phyloP scores from a whole-genome alignment of 2,797 vertebrate genomes.

The Merluccius polli region DNA sequence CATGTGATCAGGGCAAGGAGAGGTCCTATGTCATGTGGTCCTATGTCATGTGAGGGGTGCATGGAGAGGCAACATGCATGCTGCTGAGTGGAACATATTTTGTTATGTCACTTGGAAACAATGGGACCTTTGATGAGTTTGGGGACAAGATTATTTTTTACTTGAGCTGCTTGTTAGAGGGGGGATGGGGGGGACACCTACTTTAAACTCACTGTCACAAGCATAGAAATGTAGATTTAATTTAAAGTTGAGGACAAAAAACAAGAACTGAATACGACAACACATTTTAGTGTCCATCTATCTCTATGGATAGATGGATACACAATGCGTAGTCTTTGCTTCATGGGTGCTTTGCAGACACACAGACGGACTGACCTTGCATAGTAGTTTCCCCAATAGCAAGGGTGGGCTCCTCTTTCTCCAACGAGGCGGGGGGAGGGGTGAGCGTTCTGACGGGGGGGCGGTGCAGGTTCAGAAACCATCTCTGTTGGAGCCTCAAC shows the following conservation, averaged over 20 bases:
- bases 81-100: neutral
- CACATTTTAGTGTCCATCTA: neutral
- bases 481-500: neutral
- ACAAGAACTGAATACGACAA: no score
- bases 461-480: neutral
- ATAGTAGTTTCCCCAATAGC: conserved; percentile 69
- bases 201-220: neutral
- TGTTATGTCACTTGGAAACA: neutral
- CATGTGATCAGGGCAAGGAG: neutral
- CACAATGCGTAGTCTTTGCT: neutral
- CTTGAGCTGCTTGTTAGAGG: neutral
- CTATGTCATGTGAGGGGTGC: neutral
- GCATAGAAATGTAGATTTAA: no score
- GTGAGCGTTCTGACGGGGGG: neutral
- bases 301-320: neutral
- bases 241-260: no score
- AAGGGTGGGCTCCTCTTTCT: conserved; percentile 33
- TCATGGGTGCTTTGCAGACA: neutral
- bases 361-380: conserved; percentile 73
- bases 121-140: neutral
- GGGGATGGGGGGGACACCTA: neutral
- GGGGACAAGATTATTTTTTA: neutral
- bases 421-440: neutral
- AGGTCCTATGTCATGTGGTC: neutral
- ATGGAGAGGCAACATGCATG: no score